phyloP scores from a whole-genome alignment of 2,797 vertebrate species.

The Trachops cirrhosus region DNA sequence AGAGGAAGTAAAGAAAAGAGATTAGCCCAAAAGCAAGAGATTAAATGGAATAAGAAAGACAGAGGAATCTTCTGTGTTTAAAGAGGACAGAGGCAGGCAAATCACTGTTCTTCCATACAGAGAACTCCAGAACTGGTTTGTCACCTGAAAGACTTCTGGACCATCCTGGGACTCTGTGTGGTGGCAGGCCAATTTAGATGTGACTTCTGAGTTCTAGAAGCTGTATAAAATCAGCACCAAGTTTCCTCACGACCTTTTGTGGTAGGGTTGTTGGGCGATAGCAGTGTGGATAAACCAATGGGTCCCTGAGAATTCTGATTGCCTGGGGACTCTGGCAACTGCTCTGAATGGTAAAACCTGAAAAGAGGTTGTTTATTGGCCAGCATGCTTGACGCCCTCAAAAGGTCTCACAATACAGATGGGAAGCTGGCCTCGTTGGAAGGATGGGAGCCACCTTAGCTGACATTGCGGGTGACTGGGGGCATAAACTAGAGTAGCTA shows the following conservation, averaged over 20 bases:
- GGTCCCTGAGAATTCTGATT: neutral
- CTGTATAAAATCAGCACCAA: neutral
- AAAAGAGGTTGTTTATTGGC: neutral
- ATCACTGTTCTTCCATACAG: neutral
- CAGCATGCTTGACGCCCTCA: neutral
- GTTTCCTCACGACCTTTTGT: neutral
- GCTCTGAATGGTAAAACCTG: neutral
- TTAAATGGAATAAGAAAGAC: neutral
- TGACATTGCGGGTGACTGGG: neutral
- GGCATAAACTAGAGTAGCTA: neutral
- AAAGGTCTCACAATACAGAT: neutral
- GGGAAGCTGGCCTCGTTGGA: neutral
- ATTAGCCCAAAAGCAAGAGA: conserved; percentile 7
- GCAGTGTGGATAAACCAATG: neutral
- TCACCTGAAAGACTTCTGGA: neutral
- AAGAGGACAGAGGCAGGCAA: neutral
- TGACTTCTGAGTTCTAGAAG: neutral
- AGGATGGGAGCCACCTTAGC: neutral
- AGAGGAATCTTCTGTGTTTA: neutral
- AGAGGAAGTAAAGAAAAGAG: neutral
- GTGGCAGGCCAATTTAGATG: neutral
- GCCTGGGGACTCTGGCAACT: neutral
- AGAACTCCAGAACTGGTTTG: neutral
- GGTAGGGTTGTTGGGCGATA: neutral
- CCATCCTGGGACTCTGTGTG: neutral